Base-by-base conservation (phyloP, 2,888 invertebrate species). In the Zelleria hepariella region DNA sequence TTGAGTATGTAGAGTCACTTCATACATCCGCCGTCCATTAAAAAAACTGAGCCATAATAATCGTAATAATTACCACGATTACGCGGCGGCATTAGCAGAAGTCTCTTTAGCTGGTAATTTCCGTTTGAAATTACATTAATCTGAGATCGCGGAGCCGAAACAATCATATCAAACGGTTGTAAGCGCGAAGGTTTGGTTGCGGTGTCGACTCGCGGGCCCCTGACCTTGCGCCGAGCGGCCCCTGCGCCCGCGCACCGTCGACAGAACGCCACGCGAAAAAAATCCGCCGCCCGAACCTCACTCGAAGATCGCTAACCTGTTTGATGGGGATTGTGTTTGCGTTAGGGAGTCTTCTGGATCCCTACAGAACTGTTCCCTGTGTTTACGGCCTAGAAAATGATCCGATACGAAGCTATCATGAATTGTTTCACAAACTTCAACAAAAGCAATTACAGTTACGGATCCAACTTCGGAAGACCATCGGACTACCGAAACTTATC, bases 171-270 rank as follows among this genome's bases (percentile, higher is more conserved):
- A 5, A 23, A 32, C 56, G 54, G 61, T 65, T 68, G 68, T 66
- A 66, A 66, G 68, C 66, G 67, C 63, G 67, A 68, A 71, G 70
- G 73, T 68, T 66, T n/a, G n/a, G n/a, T n/a, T 67, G 67, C 65
- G 65, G 67, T 72, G 77, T 74, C 71, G 73, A 75, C 71, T 70
- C 67, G 65, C 73, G 81, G 82, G 82, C 83, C 84, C 79, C 83
- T 81, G 83, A 80, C 83, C 83, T 83, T 82, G 83, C 68, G 69
- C 68, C 68, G 61, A 64, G 61, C 64, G 67, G 63, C 64, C 63
- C 61, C 64, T 60, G 66, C 64, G 71, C 68, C 67, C 64, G 42
- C 32, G 42, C 32, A 18, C 54, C 54, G 15, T 23, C 56, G 54
- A 51, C 53, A 10, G 10, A 25, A 18, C 25, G 26, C 23, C 26